Percentiles rank a stretch among this genome's conserved stretches.
Conservation (phyloP, 1,140 invertebrate genomes). For the Dendroctonus valens region DNA sequence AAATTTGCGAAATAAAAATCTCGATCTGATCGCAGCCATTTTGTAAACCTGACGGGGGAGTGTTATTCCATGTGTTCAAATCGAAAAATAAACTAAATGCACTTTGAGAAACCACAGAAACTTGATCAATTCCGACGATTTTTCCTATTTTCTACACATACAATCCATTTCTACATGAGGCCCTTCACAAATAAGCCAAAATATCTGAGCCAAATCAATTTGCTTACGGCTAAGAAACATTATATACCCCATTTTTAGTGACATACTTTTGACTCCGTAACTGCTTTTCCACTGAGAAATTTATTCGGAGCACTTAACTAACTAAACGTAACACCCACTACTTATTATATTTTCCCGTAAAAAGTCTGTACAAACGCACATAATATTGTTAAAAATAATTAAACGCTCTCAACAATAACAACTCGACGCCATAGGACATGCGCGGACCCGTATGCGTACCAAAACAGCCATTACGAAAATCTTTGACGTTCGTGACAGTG, state of each 20-base stretch:
- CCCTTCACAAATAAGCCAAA: conserved; percentile 11
- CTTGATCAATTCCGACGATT: conserved; percentile 4
- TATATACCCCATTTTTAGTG: conserved; percentile 53
- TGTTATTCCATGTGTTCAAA: conserved; percentile 52
- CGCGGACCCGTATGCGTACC: conserved; percentile 42
- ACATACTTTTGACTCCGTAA: conserved; percentile 50
- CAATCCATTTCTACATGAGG: conserved; percentile 6
- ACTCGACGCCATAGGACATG: conserved; percentile 51
- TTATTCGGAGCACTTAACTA: conserved; percentile 34
- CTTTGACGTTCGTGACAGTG: conserved; percentile 35
- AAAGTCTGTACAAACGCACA: conserved; percentile 48
- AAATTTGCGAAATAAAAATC: conserved; percentile 40
- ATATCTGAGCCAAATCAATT: conserved; percentile 46
- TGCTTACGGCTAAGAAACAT: conserved; percentile 49
- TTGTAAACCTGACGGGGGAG: conserved; percentile 51
- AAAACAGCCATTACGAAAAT: conserved; percentile 34
- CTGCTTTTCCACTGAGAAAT: conserved; percentile 30
- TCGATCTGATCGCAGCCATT: conserved; percentile 50
- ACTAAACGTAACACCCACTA: conserved; percentile 40
- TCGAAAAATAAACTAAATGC: conserved; percentile 36
- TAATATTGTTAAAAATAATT: conserved; percentile 51
- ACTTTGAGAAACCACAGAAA: conserved; percentile 8
- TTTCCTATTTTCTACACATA: conserved; percentile 10
- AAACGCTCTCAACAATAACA: conserved; percentile 53
- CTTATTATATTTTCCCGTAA: conserved; percentile 39